Base-by-base conservation (phyloP, 2,888 invertebrate species). In the Erebia palarica region DNA sequence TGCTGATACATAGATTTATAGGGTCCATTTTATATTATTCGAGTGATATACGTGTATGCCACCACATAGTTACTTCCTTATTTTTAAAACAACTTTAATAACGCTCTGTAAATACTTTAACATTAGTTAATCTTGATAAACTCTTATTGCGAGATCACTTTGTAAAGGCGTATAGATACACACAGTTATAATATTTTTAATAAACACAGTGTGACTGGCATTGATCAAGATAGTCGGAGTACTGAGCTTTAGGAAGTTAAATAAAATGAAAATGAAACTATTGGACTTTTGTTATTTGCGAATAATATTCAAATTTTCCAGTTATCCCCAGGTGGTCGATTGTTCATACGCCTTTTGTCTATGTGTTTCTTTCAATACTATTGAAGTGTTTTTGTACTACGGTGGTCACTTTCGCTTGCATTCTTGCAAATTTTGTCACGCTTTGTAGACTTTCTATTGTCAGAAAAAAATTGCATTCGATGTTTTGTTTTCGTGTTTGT, bases 221-320 rank as follows among this genome's bases (percentile, higher is more conserved):
- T 77, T 78, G 76, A 73, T 83, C 79, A 82, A 82, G 78, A 77
- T 79, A 80, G 78, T 77, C 72, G 77, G 77, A 80, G 78, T 78
- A 91, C 90, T 89, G 84, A 84, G 77, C 77, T 64, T 76, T 69
- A 58, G 75, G 75, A 73, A 70, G 71, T 70, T 68, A 75, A 77
- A 76, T 79, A 75, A 84, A 83, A 78, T 82, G 88, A 87, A 89
- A 91, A 79, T 82, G 88, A 89, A 90, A 86, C 82, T 73, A 71
- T 71, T 73, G 68, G 61, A 71, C 75, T 79, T 78, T 83, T 81
- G 79, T 81, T 77, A 76, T 82, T 84, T 83, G 88, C 89, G 84
- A 91, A 92, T 90, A 89, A 88, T 90, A 91, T 92, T 88, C 88
- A 90, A 91, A 91, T 88, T 76, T 79, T 76, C 74, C 75, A 74